Base-by-base conservation (phyloP, 2,888 invertebrate species). In the Timandra comae region DNA sequence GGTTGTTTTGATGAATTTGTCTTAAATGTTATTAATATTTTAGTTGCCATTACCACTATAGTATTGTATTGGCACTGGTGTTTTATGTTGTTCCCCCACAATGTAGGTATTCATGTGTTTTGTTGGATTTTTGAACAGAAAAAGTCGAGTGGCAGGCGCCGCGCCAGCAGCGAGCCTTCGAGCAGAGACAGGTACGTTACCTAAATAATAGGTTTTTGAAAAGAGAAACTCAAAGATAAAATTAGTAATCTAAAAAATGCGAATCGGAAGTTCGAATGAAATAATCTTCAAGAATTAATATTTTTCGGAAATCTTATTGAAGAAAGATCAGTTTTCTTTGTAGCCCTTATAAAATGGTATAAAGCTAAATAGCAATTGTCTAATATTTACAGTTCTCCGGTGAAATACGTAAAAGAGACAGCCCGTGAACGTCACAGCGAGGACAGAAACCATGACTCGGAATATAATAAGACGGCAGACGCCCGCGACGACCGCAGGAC, bases 11-110 rank as follows among this genome's bases (percentile, higher is more conserved):
- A 68, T 57, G 65, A 58, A 62, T 70, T 72, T 70, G 68, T 45
- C 41, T 46, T 57, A 53, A 50, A 38, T 48, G 11, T 46, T 41
- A 56, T 57, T 67, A 35, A 58, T 65, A 48, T 75, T 49, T 80
- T 70, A 69, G 72, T 81, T 81, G 79, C 74, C 73, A 74, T 80
- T 72, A 76, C 75, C 84, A 85, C 84, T 66, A 58, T 84, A 84
- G 82, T 80, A 69, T 77, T 79, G 78, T 79, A 80, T 80, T 84
- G 85, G 84, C 85, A 85, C 85, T 78, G 82, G 84, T 85, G 84
- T 84, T 80, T 58, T 56, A 47, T 56, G 44, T 41, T 40, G 20
- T 34, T 41, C 50, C 58, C 41, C 41, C 42, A 38, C 41, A 41
- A 38, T 46, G 12, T 20, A 42, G 30, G 52, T 63, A 43, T 71